These are phyloP conservation scores for Nomada lathburiana DNA, from an alignment of 2,888 invertebrate genomes.

Conservation along the genomic window DNA sequence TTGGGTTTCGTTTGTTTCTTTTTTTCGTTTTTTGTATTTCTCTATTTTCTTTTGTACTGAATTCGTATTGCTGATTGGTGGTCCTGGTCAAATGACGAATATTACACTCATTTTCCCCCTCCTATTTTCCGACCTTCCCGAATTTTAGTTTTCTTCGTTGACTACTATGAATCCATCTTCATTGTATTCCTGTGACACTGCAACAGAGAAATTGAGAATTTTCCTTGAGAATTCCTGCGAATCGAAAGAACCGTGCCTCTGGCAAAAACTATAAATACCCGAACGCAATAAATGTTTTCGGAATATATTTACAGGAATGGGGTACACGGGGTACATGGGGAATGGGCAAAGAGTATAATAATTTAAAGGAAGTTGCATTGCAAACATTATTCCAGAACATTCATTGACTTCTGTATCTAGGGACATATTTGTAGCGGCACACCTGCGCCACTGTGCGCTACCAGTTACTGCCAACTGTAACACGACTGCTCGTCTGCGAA, in stretches of 20 bases:
- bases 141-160: background rate
- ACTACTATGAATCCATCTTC: conserved; percentile 43
- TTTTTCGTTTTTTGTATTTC: background rate
- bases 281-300: conserved; percentile 13
- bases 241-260: background rate
- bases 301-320: too few species aligned
- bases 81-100: conserved; percentile 46
- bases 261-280: conserved; percentile 9
- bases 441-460: background rate
- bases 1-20: background rate
- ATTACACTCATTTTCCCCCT: conserved; percentile 11
- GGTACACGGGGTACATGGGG: too few species aligned
- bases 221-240: background rate
- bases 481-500: background rate
- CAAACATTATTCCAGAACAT: too few species aligned
- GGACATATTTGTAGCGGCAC: background rate
- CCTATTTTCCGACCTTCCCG: background rate
- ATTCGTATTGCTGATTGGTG: conserved; percentile 50
- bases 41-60: conserved; percentile 43
- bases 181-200: conserved; percentile 19
- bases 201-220: conserved; percentile 15
- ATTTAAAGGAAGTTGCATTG: too few species aligned
- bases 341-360: too few species aligned
- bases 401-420: too few species aligned
- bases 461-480: background rate